phyloP scores from a whole-genome alignment of 2,113 vertebrate species.

The Arothron firmamentum region DNA sequence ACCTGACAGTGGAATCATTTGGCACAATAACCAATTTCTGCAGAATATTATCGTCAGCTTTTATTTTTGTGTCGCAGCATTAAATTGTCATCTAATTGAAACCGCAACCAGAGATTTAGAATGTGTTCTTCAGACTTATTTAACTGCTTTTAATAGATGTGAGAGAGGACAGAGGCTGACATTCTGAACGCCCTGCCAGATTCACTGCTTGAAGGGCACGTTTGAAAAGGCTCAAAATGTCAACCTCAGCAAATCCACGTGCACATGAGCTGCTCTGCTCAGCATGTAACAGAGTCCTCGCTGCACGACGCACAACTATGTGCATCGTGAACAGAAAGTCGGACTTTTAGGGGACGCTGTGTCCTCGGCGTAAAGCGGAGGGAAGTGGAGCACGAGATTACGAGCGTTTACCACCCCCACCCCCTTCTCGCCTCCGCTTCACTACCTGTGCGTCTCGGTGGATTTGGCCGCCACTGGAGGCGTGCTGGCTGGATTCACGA shows the following conservation, averaged over 20 bases:
- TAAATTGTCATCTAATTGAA: no score
- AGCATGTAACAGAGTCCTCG: conserved; percentile 26
- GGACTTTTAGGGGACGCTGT: conserved; percentile 46
- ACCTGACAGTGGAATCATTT: no score
- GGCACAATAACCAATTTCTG: no score
- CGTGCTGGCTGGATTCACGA: conserved; percentile 27
- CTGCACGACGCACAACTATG: conserved; percentile 21
- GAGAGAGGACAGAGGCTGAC: neutral
- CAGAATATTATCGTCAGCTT: no score
- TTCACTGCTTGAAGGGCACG: conserved; percentile 3
- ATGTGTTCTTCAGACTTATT: conserved; percentile 14
- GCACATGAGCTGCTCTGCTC: conserved; percentile 25
- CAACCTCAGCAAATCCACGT: conserved; percentile 3
- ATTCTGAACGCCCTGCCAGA: neutral
- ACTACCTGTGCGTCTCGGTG: conserved; percentile 35
- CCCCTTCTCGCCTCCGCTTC: conserved; percentile 7
- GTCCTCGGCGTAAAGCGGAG: conserved; percentile 32
- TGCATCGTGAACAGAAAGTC: conserved; percentile 16
- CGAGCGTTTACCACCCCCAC: conserved; percentile 5
- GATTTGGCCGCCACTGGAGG: conserved; percentile 47
- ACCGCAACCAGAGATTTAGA: no score
- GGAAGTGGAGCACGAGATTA: conserved; percentile 56
- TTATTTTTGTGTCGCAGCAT: no score
- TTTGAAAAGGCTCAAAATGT: neutral
- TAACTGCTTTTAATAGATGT: conserved; percentile 24